Percentiles rank a stretch among this genome's conserved stretches.
These are phyloP conservation scores for Drosophila busckii DNA, from an alignment of 1,140 invertebrate species.

Conservation along the genomic window DNA sequence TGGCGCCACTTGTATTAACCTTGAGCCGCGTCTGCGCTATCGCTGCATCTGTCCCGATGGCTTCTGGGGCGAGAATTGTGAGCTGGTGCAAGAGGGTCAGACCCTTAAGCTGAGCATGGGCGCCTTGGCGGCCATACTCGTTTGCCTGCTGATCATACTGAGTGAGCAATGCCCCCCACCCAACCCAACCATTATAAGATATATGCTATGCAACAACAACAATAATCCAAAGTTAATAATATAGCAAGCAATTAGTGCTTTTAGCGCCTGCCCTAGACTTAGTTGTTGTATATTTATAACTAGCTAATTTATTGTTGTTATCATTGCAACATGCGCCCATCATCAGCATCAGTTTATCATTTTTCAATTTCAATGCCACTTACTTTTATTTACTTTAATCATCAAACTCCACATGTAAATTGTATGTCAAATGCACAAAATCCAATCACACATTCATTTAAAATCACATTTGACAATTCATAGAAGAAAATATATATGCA, in stretches of 20 bases:
- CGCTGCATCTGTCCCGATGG: conserved; percentile 92
- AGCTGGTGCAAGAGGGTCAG: conserved; percentile 94
- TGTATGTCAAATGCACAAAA: conserved; percentile 46
- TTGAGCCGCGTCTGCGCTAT: conserved; percentile 90
- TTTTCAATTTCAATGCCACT: conserved; percentile 7
- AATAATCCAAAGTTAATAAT: conserved; percentile 2
- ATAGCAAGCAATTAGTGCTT: conserved; percentile 48
- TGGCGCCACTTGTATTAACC: conserved; percentile 92
- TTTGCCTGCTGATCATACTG: conserved; percentile 95
- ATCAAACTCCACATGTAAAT: conserved; percentile 32
- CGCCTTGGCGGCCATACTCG: conserved; percentile 93
- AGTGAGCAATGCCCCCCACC: conserved; percentile 89
- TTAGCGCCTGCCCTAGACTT: conserved; percentile 48
- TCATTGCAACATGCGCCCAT: too few species aligned
- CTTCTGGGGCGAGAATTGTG: conserved; percentile 96
- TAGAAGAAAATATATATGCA: conserved; percentile 11
- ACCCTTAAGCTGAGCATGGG: conserved; percentile 96
- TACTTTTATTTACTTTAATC: conserved; percentile 22
- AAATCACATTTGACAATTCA: conserved; percentile 44
- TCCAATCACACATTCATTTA: conserved; percentile 53
- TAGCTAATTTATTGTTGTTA: too few species aligned
- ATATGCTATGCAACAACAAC: conserved; percentile 40
- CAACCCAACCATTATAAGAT: not conserved
- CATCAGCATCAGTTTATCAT: too few species aligned
- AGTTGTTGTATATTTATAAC: too few species aligned